Evolutionary conservation across 2,797 vertebrate species (phyloP).

Genomic region (Periparus ater): DNA sequence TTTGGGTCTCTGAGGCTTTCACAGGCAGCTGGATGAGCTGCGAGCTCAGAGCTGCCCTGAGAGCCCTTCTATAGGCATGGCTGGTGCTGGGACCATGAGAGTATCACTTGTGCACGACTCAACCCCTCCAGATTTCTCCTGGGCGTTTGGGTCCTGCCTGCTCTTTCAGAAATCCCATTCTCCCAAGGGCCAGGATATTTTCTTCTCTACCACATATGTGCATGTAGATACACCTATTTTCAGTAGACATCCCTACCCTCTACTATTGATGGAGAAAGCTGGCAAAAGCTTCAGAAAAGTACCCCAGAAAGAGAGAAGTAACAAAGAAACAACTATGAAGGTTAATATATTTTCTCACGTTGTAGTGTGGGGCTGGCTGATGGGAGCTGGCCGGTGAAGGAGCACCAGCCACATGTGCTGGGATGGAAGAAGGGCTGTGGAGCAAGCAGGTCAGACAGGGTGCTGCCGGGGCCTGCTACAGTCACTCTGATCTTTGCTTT

Average conservation of each 20-base stretch:
- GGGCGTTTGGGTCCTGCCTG: neutral
- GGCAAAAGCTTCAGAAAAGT: neutral
- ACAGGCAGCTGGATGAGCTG: neutral
- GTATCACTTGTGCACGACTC: neutral
- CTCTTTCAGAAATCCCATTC: neutral
- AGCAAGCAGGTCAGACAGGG: neutral
- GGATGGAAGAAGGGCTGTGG: neutral
- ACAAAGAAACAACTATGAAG: neutral
- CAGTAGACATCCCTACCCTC: neutral
- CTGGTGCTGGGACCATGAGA: neutral
- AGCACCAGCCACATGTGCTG: neutral
- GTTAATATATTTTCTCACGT: neutral
- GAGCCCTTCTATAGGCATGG: neutral
- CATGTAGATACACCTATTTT: rapidly evolving
- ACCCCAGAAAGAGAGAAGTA: neutral
- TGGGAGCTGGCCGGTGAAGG: rapidly evolving
- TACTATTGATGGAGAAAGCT: neutral
- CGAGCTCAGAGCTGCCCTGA: neutral
- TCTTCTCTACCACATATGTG: rapidly evolving
- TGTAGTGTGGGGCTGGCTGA: neutral
- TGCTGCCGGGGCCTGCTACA: neutral
- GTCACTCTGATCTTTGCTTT: neutral
- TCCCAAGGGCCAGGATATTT: neutral
- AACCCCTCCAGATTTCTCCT: neutral
- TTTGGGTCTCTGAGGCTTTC: neutral